Percentiles rank a stretch among this genome's conserved stretches.
Conservation (phyloP, 2,113 vertebrate genomes). For the Megalops atlanticus region DNA sequence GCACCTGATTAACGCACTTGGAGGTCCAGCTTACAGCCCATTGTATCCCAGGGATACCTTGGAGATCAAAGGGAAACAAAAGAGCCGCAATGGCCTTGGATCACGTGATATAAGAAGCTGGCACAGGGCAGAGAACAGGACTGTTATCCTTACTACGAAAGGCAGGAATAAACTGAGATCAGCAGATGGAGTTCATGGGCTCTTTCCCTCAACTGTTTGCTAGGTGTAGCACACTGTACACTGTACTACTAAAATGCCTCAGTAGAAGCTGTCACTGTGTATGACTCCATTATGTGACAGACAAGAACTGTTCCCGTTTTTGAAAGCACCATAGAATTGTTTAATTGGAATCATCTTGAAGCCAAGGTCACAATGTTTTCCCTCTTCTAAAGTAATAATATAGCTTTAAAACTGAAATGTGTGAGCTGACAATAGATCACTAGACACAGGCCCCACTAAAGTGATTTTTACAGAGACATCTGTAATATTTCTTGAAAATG, state of each 20-base stretch:
- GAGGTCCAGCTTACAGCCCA: conserved; percentile 3
- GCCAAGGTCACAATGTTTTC: background rate
- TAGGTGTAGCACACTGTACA: background rate
- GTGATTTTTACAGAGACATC: background rate
- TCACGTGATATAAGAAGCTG: background rate
- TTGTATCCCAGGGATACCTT: background rate
- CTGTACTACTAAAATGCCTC: background rate
- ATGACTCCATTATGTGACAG: too few species aligned
- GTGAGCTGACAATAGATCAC: background rate
- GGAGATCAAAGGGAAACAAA: background rate
- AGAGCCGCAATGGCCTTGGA: background rate
- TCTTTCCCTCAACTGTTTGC: background rate
- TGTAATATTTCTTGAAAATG: too few species aligned
- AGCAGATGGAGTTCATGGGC: background rate
- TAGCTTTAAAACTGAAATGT: background rate
- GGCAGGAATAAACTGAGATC: background rate
- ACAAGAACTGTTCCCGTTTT: background rate
- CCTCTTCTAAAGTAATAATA: background rate
- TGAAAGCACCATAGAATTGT: too few species aligned
- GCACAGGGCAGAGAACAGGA: background rate
- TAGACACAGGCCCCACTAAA: background rate
- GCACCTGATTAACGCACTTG: background rate
- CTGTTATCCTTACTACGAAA: background rate
- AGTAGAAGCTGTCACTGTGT: background rate
- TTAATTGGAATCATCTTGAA: too few species aligned